phyloP scores from a whole-genome alignment of 2,113 vertebrate species.

The Anoplopoma fimbria region DNA sequence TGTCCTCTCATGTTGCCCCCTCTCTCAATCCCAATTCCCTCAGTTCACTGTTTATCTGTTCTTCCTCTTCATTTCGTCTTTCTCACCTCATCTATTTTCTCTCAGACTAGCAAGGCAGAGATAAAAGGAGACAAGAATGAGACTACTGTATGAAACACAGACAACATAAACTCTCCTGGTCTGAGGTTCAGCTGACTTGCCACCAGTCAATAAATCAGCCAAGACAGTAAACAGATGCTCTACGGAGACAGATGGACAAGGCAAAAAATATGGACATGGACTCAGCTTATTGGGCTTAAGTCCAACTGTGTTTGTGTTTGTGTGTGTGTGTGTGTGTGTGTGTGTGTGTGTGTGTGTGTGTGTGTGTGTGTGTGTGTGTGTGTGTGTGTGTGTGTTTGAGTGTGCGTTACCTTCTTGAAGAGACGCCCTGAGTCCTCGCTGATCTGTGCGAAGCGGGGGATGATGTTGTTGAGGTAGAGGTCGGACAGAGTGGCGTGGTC shows the following conservation, averaged over 20 bases:
- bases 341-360: not conserved
- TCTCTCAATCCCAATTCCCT: not conserved
- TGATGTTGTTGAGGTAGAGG: conserved; percentile 99
- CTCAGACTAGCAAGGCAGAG: conserved; percentile 23
- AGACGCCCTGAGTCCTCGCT: conserved; percentile 97
- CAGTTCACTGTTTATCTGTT: not conserved
- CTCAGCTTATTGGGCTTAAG: not conserved
- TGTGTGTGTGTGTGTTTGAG: not conserved
- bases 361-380: not conserved
- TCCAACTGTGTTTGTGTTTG: not conserved
- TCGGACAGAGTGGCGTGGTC: conserved; percentile 97
- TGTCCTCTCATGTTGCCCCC: not conserved
- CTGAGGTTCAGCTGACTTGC: conserved; percentile 26
- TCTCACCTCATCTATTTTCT: conserved; percentile 5
- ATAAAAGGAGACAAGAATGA: conserved; percentile 39
- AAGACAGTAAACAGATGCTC: conserved; percentile 55
- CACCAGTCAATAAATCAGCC: conserved; percentile 49
- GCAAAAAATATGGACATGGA: conserved; percentile 22
- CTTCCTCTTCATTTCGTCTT: not conserved
- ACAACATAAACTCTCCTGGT: conserved; percentile 26
- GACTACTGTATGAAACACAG: conserved; percentile 33
- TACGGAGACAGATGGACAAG: not conserved
- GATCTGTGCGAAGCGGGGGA: conserved; percentile 97
- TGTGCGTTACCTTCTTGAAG: conserved; percentile 93
- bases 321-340: not conserved